Percentiles rank a stretch among this genome's conserved stretches.
These are phyloP conservation scores for Andrena cerasifolii DNA, from an alignment of 1,140 invertebrate species.

Conservation along the genomic window DNA sequence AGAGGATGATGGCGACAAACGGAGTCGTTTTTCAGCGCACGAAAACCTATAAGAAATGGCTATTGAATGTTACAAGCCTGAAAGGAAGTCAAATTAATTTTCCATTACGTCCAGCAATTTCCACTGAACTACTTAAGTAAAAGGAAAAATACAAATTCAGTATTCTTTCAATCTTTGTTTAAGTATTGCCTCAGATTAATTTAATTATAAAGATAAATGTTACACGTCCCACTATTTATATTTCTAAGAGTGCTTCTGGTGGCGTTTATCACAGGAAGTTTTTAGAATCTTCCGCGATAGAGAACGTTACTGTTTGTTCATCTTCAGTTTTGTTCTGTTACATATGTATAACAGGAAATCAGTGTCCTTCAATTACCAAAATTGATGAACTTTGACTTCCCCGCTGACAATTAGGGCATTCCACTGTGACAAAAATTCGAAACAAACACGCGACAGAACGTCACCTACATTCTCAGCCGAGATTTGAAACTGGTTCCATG, in stretches of 20 bases:
- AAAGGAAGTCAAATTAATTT: no score
- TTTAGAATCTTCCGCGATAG: not conserved
- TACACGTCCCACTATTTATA: not conserved
- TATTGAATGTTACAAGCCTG: no score
- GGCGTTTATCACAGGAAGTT: slow-evolving; percentile 9
- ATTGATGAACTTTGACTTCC: not conserved
- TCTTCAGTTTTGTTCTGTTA: not conserved
- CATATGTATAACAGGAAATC: not conserved
- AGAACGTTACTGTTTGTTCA: not conserved
- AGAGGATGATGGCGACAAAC: no score
- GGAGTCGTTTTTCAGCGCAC: no score
- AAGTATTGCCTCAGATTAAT: not conserved
- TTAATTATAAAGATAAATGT: not conserved
- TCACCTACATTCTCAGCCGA: no score
- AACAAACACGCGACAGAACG: no score
- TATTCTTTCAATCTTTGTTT: not conserved
- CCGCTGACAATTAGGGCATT: not conserved
- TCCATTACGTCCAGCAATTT: no score
- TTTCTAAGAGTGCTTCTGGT: not conserved
- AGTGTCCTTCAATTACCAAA: not conserved
- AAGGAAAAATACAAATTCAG: not conserved
- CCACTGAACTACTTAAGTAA: not conserved
- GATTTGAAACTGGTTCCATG: not conserved
- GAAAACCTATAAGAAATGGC: no score
- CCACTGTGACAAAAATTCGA: not conserved